Percentiles rank a stretch among this genome's conserved stretches.
These are phyloP conservation scores for Lamellibrachia satsuma DNA, from an alignment of 2,888 invertebrate genomes.

Conservation along the genomic window DNA sequence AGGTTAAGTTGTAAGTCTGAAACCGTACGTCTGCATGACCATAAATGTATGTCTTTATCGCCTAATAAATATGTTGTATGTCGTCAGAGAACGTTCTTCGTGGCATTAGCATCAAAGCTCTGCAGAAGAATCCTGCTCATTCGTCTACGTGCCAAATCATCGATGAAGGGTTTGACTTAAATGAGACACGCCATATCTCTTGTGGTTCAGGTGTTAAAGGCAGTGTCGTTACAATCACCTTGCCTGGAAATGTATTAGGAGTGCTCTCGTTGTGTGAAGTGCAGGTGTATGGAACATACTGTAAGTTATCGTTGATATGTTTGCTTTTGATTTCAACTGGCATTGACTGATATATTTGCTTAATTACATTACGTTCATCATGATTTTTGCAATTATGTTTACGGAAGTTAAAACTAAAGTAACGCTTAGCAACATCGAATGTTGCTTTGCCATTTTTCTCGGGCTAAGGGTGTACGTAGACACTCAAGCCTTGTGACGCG, in stretches of 20 bases:
- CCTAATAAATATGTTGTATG: background rate
- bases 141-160: background rate
- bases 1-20: background rate
- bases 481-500: too few relatives aligned
- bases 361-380: too few relatives aligned
- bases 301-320: background rate
- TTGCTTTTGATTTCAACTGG: too few relatives aligned
- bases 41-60: background rate
- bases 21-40: background rate
- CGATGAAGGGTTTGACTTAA: background rate
- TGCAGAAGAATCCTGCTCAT: background rate
- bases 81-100: background rate
- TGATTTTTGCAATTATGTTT: too few relatives aligned
- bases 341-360: too few relatives aligned
- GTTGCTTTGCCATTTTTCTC: too few relatives aligned
- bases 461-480: too few relatives aligned
- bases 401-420: too few relatives aligned
- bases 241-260: background rate
- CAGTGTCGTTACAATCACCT: background rate
- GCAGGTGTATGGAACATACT: background rate
- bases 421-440: too few relatives aligned
- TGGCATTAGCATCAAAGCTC: background rate
- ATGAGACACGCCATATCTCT: background rate
- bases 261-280: background rate
- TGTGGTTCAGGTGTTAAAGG: background rate